Conservation (phyloP, 2,797 vertebrate species). For the Phalanger gymnotis region DNA sequence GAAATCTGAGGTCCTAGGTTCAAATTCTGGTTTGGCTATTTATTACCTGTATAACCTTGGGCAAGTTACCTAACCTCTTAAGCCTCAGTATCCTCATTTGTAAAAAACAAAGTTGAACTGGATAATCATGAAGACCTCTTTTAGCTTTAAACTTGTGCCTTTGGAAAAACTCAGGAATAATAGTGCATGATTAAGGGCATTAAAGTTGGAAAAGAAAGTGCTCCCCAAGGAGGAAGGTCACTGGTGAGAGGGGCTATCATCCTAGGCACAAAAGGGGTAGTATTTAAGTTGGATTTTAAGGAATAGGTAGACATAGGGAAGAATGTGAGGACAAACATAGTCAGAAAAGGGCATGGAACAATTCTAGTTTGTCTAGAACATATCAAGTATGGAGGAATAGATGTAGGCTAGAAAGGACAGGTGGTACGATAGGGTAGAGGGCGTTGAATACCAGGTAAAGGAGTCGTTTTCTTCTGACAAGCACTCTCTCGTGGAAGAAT, state of each 20-base stretch:
- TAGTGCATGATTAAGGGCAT: background rate
- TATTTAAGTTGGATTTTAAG: background rate
- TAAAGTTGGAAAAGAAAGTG: background rate
- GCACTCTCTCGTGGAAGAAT: conserved; percentile 44
- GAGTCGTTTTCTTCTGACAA: conserved; percentile 45
- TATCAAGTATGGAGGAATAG: background rate
- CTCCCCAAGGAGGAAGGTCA: background rate
- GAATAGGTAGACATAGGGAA: background rate
- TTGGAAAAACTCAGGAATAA: background rate
- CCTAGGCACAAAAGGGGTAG: background rate
- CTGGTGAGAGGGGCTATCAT: background rate
- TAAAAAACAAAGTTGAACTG: background rate
- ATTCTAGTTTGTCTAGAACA: background rate
- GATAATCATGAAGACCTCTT: background rate
- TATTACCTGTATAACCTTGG: background rate
- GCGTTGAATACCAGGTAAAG: background rate
- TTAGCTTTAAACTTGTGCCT: background rate
- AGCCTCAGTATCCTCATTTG: background rate
- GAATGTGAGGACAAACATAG: background rate
- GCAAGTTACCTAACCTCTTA: background rate
- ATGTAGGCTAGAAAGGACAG: background rate
- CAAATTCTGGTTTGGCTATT: background rate
- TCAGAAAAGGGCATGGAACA: background rate
- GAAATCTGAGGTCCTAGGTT: background rate
- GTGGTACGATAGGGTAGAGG: background rate